Percentiles rank a stretch among this genome's conserved stretches.
These are phyloP conservation scores for Drosophila melanocephala DNA, from an alignment of 2,888 invertebrate genomes.

Conservation along the genomic window DNA sequence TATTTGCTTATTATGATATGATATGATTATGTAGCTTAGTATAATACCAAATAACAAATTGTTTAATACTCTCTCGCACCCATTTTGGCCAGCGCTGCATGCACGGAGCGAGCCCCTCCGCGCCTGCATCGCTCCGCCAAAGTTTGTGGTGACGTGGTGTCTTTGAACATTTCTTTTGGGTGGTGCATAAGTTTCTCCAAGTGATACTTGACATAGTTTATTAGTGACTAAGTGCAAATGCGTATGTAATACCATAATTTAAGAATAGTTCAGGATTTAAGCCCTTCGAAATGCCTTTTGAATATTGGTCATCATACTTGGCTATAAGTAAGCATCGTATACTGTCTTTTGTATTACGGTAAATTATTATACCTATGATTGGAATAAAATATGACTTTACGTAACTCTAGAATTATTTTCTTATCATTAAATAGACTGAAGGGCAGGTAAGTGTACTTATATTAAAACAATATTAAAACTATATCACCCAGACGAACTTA, in stretches of 20 bases:
- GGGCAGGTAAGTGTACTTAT: not conserved
- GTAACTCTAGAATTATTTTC: constrained; percentile 10
- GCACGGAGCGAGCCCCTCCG: constrained; percentile 58
- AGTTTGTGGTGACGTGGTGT: constrained; percentile 2
- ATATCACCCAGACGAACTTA: not conserved
- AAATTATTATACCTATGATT: constrained; percentile 23
- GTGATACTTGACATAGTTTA: constrained; percentile 75
- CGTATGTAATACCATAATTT: constrained; percentile 52
- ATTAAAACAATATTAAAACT: no score
- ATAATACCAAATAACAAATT: constrained; percentile 41
- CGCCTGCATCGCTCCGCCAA: constrained; percentile 44
- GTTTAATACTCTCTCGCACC: constrained; percentile 28
- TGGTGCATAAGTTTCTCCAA: constrained; percentile 53
- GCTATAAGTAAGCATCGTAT: constrained; percentile 21
- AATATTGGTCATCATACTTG: constrained; percentile 24
- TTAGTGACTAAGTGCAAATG: constrained; percentile 62
- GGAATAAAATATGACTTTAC: constrained; percentile 50
- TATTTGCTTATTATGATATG: not conserved
- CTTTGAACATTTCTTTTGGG: constrained; percentile 19
- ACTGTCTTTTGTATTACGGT: constrained; percentile 40
- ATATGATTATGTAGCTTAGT: constrained; percentile 24
- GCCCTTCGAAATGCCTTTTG: constrained; percentile 23
- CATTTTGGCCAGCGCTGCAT: constrained; percentile 56
- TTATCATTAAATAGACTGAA: not conserved
- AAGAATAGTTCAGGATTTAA: constrained; percentile 18